Evolutionary conservation across 2,113 vertebrate genomes (phyloP), one percentile per base, ranked within the genome.

Genomic region (Scophthalmus maximus): DNA sequence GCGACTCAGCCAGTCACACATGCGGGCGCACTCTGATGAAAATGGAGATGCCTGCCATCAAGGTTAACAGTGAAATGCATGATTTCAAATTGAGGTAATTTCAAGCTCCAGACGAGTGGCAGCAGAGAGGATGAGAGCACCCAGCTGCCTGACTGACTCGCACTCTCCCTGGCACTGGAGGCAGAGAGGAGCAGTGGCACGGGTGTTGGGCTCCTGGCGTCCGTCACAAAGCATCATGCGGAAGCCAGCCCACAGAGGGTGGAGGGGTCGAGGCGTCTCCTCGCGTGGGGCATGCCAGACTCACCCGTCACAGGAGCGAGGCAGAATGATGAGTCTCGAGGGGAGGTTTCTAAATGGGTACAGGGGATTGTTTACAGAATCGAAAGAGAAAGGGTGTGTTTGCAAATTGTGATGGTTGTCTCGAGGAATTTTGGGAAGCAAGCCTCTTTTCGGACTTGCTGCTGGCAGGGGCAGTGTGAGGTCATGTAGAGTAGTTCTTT

Each of bases 41-140:
- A 78, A 68, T 14, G 38, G 42, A 78, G 65, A 62, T 4, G 9
- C 68, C 70, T 75, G 65, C 36, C 65, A 67, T 84, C 69, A 64
- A 83, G 76, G 79, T 83, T 80, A 78, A 82, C 79, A 25, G 65
- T 26, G 34, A 84, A 81, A 78, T 78, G 53, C 61, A 40, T 74
- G 70, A 82, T 87, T 90, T 78, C 5, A 73, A 78, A 86, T 69
- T 38, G 72, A 76, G 60, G 82, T 49, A 42, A 84, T 88, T 87
- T 79, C 59, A 29, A 61, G 72, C 36, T 64, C 22, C 36, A 51
- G 42, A 82, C 63, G 67, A 84, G 55, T 36, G 73, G 72, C 67
- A 60, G 73, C 8, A 0, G 47, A 64, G 73, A 70, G 73, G 60
- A 68, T 56, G 80, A 88, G 72, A 61, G 70, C 61, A 22, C 51